Percentiles rank a stretch among this genome's conserved stretches.
Evolutionary conservation across 2,888 invertebrate genomes (phyloP).

Genomic region (Laothoe populi): DNA sequence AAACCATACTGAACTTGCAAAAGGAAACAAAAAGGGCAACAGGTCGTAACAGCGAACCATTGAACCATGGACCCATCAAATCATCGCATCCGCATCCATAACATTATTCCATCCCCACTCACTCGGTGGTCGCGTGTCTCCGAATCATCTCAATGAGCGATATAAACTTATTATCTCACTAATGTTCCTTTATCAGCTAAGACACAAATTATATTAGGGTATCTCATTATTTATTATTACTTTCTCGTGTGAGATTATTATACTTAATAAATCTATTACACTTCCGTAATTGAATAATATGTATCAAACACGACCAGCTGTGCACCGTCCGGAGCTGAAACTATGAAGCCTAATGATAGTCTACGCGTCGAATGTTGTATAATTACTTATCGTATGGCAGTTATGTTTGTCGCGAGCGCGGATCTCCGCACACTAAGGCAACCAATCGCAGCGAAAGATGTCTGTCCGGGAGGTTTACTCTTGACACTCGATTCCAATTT

Average conservation of each 20-base stretch:
- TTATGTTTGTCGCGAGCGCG: slow-evolving; percentile 72
- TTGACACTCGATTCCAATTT: too few relatives aligned
- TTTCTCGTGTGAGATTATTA: slow-evolving; percentile 80
- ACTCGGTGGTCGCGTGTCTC: slow-evolving; percentile 46
- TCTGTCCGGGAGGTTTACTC: too few relatives aligned
- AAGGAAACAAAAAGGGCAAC: slow-evolving; percentile 57
- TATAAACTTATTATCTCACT: slow-evolving; percentile 80
- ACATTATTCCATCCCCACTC: slow-evolving; percentile 31
- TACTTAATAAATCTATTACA: slow-evolving; percentile 82
- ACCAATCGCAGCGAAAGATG: slow-evolving; percentile 60
- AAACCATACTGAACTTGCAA: slow-evolving; percentile 38
- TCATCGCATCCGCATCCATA: slow-evolving; percentile 10
- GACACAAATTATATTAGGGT: slow-evolving; percentile 84
- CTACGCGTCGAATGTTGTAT: slow-evolving; percentile 74
- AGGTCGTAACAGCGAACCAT: slow-evolving; percentile 49
- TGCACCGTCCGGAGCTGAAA: slow-evolving; percentile 77
- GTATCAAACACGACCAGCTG: slow-evolving; percentile 81
- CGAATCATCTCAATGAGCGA: slow-evolving; percentile 64
- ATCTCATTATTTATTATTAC: slow-evolving; percentile 77
- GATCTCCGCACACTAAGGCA: slow-evolving; percentile 63
- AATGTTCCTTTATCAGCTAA: slow-evolving; percentile 81
- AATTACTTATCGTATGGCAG: slow-evolving; percentile 83
- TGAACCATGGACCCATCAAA: slow-evolving; percentile 35
- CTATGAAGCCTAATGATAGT: slow-evolving; percentile 71
- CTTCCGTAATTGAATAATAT: slow-evolving; percentile 82